Evolutionary conservation across 2,113 vertebrate species (phyloP), one percentile per base, ranked within the genome.

Genomic region (Calypte anna): DNA sequence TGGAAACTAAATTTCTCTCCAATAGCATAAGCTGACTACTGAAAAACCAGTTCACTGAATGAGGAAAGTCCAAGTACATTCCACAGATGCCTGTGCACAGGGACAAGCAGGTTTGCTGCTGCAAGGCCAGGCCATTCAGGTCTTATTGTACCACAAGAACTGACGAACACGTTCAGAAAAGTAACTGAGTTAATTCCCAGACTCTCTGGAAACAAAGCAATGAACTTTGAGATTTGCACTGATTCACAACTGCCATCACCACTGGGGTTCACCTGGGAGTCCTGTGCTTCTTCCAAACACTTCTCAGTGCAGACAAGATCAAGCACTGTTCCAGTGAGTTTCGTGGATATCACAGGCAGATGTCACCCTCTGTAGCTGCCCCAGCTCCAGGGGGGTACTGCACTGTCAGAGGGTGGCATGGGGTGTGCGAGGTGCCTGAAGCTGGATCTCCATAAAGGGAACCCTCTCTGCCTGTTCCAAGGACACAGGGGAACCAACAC

Each of bases 391-490:
- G 0, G 33, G 27, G 55, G 14, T 6, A 4, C 46, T 1, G n/a
- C 2, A 1, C 59, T 27, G 51, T n/a, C 57, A 11, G 46, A 40
- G 6, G 5, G 28, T 28, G 3, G 2, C 4, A 15, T 3, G 6
- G 25, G 1, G 12, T 30, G 18, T 23, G 38, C 2, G 2, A 43
- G 24, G 51, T 0, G 2, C 21, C 64, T 8, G 15, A 54, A 78
- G 48, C n/a, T 4, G 0, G 14, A 4, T 1, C 9, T 36, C 28
- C 70, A 40, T 22, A 66, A 36, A 40, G 12, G 23, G 19, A 86
- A 50, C 48, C 40, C 25, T 57, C 61, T 62, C 38, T 8, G 9
- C 59, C 19, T 18, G 0, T 36, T 66, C 59, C 54, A 31, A 38
- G 43, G 54, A 53, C n/a, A 13, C 8, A 2, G 0, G 8, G 58